Evolutionary conservation across 2,888 invertebrate genomes (phyloP).

Genomic region (Phanerotoma sp.): DNA sequence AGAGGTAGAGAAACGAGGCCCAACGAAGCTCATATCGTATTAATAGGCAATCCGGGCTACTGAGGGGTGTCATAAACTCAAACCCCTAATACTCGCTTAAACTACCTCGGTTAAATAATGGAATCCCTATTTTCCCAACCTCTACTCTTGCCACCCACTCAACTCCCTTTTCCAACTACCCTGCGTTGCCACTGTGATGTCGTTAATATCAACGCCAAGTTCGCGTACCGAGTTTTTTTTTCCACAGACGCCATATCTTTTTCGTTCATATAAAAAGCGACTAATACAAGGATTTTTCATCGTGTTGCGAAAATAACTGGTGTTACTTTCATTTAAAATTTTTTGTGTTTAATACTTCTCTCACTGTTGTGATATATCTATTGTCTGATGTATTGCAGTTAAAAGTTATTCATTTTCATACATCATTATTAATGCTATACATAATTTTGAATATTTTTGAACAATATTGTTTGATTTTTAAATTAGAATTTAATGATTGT

Average conservation of each 20-base stretch:
- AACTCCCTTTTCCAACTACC: constrained; percentile 12
- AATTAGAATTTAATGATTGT: too few species aligned
- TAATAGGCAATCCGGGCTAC: constrained; percentile 57
- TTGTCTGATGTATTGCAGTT: too few species aligned
- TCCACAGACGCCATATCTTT: constrained; percentile 20
- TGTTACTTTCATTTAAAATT: too few species aligned
- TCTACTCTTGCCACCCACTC: constrained; percentile 33
- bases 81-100: constrained; percentile 58
- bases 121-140: constrained; percentile 50
- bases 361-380: too few species aligned
- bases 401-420: too few species aligned
- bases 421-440: too few species aligned
- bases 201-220: constrained; percentile 23
- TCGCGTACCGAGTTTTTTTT: constrained; percentile 43
- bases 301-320: too few species aligned
- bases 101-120: constrained; percentile 58
- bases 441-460: too few species aligned
- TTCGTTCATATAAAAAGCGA: too few species aligned
- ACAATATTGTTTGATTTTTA: too few species aligned
- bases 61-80: constrained; percentile 58
- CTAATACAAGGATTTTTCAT: too few species aligned
- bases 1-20: constrained; percentile 32
- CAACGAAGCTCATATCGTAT: constrained; percentile 57
- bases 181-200: constrained; percentile 37
- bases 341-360: too few species aligned